These are phyloP conservation scores for Spilogale gracilis DNA, from an alignment of 2,113 vertebrate genomes.

Conservation along the genomic window DNA sequence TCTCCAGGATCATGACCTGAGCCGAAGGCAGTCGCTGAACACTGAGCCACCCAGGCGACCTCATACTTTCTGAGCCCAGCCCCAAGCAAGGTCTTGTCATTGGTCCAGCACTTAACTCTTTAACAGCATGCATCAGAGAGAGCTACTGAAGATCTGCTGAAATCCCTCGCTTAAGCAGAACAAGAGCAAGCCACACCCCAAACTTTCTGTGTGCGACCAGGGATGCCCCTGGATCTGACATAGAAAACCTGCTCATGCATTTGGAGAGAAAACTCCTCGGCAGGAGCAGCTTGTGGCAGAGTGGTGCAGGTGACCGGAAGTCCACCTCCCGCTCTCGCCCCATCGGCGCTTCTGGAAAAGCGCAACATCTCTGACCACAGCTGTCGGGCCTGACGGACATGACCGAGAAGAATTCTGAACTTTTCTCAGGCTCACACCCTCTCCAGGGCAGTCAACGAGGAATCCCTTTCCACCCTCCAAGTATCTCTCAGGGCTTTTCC, in stretches of 20 bases:
- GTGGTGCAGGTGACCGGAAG: accelerated
- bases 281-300: background rate
- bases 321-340: accelerated
- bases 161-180: background rate
- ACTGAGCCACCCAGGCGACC: too few species aligned
- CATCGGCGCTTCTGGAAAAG: background rate
- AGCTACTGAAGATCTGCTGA: background rate
- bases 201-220: background rate
- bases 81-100: background rate
- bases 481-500: background rate
- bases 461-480: background rate
- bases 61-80: background rate
- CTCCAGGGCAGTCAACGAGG: background rate
- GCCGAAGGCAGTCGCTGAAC: too few species aligned
- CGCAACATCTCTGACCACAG: accelerated
- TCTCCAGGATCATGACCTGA: too few species aligned
- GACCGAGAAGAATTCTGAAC: background rate
- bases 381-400: accelerated
- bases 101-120: background rate
- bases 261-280: background rate
- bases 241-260: background rate
- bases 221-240: background rate
- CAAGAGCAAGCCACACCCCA: background rate
- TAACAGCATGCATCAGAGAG: background rate
- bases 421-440: background rate